Conservation (phyloP, 2,888 invertebrate genomes). For the Drosophila longiperda region DNA sequence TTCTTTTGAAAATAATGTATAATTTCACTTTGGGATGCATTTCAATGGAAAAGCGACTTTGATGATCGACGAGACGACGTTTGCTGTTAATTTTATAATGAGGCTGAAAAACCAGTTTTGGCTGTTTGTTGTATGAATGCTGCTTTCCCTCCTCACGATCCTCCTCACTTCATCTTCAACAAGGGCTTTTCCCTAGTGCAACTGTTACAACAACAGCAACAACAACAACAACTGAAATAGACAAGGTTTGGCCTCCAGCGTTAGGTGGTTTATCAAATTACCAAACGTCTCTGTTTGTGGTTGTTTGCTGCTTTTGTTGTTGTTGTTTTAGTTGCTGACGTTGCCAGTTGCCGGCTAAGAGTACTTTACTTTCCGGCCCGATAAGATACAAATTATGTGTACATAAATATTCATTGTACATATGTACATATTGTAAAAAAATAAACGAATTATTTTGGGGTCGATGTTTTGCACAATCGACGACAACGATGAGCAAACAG, state of each 20-base stretch:
- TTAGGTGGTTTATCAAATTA: conserved; percentile 54
- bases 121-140: conserved; percentile 10
- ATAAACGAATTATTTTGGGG: conserved; percentile 55
- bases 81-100: conserved; percentile 54
- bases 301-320: not conserved
- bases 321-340: conserved; percentile 40
- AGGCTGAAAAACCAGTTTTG: conserved; percentile 53
- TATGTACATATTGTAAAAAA: conserved; percentile 54
- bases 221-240: not conserved
- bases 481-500: conserved; percentile 21
- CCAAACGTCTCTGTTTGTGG: conserved; percentile 22
- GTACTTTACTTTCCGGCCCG: conserved; percentile 53
- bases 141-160: conserved; percentile 25
- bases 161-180: conserved; percentile 9
- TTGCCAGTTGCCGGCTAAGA: conserved; percentile 39
- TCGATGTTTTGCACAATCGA: conserved; percentile 64
- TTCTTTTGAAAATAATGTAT: conserved; percentile 64
- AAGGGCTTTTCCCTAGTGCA: conserved; percentile 63
- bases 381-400: conserved; percentile 60
- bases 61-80: conserved; percentile 54
- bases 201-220: conserved; percentile 34
- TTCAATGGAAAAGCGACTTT: conserved; percentile 66
- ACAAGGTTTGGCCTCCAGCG: conserved; percentile 42
- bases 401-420: not conserved
- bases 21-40: conserved; percentile 64